Evolutionary conservation across 2,888 invertebrate species (phyloP), one percentile per base, ranked within the genome.

Genomic region (Parapristionchus giblindavisi): DNA sequence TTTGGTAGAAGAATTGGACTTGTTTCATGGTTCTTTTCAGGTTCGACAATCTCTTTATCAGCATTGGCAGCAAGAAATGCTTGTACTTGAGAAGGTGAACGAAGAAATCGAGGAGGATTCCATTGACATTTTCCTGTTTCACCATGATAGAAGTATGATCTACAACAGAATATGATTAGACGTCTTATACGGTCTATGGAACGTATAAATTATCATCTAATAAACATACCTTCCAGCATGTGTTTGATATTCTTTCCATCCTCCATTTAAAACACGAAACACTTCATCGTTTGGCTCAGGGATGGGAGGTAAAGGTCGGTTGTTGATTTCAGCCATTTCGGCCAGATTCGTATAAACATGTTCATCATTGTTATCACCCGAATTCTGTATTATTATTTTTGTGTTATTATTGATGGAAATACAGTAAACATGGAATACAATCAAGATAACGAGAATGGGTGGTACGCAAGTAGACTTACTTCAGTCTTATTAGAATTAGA

Each of bases 291-390:
- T 40, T 38, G 36, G 51, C 38, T 51, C 48, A 11, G 74, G 74
- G 14, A 36, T n/a, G 24, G 79, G 71, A 34, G 70, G 65, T 24
- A 40, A 52, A 1, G 60, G 74, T 61, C 71, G 74, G 73, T 76
- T 80, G 54, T 83, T 80, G 60, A 80, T 75, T 43, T 81, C 83
- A n/a, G 81, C 81, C 68, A 86, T 83, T 63, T 87, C 86, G 8
- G 79, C 70, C 43, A 86, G 76, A 79, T 86, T 86, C 27, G 85
- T 83, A 76, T 86, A 86, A 27, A 86, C 82, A 61, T 81, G 83
- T 14, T 75, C 58, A 58, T 81, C 82, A 40, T n/a, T n/a, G 61
- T n/a, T 61, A 36, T 61, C 61, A 24, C 61, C 61, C 38, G 38
- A 40, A 38, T 51, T 34, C 66, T 48, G 43, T 17, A 48, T 54